phyloP scores from a whole-genome alignment of 2,113 vertebrate genomes.

The Limanda limanda region DNA sequence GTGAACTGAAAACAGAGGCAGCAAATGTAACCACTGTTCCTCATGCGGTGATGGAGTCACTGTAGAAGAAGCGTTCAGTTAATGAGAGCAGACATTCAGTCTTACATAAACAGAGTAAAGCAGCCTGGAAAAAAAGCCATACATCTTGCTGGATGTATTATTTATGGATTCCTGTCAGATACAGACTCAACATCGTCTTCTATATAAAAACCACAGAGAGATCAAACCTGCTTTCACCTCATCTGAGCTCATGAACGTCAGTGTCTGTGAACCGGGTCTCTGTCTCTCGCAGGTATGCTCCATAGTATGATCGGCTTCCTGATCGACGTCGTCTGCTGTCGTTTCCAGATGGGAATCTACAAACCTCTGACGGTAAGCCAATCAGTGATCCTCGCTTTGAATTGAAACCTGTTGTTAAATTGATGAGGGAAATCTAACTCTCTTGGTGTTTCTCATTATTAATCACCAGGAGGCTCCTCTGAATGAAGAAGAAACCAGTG shows the following conservation, averaged over 20 bases:
- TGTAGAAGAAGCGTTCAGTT: neutral
- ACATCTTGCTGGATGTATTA: neutral
- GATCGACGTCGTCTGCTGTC: slow-evolving; percentile 93
- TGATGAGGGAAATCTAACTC: too few relatives aligned
- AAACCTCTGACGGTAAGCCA: slow-evolving; percentile 84
- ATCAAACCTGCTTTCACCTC: neutral
- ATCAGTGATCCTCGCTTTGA: neutral
- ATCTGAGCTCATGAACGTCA: too few relatives aligned
- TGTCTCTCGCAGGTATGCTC: slow-evolving; percentile 88
- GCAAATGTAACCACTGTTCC: neutral
- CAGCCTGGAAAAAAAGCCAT: neutral
- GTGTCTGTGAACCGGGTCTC: too few relatives aligned
- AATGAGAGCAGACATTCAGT: neutral
- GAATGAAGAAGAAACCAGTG: slow-evolving; percentile 35
- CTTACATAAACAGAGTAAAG: neutral
- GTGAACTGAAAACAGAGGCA: neutral
- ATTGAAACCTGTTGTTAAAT: neutral
- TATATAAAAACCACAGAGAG: neutral
- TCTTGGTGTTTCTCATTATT: neutral
- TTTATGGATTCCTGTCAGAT: neutral
- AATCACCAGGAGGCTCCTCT: slow-evolving; percentile 45
- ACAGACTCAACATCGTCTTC: neutral
- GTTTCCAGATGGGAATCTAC: slow-evolving; percentile 89
- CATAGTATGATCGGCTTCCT: slow-evolving; percentile 91
- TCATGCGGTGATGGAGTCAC: neutral